Evolutionary conservation across 1,140 invertebrate species (phyloP).

Genomic region (Delia radicum): DNA sequence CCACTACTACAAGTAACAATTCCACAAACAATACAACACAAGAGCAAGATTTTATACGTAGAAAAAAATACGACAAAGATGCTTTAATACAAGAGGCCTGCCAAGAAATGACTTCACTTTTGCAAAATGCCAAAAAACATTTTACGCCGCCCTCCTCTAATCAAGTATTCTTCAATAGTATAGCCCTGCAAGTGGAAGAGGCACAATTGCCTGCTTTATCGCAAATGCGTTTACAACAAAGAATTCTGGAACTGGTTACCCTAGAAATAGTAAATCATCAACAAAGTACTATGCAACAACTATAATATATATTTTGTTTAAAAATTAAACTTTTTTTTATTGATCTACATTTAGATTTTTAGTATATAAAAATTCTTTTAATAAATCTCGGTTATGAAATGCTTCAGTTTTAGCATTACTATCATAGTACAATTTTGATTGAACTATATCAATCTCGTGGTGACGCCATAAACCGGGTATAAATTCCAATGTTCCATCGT

Average conservation of each 20-base stretch:
- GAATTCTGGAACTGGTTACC: slow-evolving; percentile 7
- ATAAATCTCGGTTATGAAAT: slow-evolving; percentile 9
- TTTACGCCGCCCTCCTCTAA: not conserved
- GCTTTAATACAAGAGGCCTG: slow-evolving; percentile 2
- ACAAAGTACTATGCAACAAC: not conserved
- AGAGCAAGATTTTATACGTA: too few relatives aligned
- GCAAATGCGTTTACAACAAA: slow-evolving; percentile 6
- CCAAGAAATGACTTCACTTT: not conserved
- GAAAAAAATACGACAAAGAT: slow-evolving; percentile 3
- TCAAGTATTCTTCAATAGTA: slow-evolving; percentile 7
- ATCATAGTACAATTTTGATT: not conserved
- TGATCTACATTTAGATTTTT: slow-evolving; percentile 7
- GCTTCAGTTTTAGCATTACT: not conserved
- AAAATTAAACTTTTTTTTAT: not conserved
- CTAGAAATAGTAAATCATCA: slow-evolving; percentile 1
- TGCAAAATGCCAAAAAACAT: slow-evolving; percentile 2
- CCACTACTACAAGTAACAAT: not conserved
- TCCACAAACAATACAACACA: too few relatives aligned
- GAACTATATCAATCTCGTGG: not conserved
- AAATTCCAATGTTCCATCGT: not conserved
- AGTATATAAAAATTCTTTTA: slow-evolving; percentile 11
- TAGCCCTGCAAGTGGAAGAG: slow-evolving; percentile 3
- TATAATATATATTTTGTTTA: not conserved
- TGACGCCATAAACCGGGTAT: not conserved
- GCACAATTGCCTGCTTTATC: not conserved